phyloP scores from a whole-genome alignment of 2,113 vertebrate species.

The Rhynchopsitta pachyrhyncha region DNA sequence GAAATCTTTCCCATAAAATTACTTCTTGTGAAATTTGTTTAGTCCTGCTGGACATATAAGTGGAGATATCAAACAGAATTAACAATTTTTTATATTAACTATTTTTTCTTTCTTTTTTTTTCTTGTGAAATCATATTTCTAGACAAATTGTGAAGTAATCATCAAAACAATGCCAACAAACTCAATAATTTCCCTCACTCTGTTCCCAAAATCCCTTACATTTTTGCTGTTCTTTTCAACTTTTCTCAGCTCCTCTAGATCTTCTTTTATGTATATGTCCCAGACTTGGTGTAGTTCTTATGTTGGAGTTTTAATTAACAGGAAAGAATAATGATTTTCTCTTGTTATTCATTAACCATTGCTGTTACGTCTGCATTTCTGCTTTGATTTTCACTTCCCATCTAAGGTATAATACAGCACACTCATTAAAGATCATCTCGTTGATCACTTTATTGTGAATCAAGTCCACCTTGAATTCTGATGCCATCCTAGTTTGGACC shows the following conservation, averaged over 20 bases:
- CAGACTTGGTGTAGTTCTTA: neutral
- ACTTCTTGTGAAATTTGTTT: neutral
- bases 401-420: neutral
- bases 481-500: neutral
- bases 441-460: neutral
- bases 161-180: neutral
- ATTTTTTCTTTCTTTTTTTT: neutral
- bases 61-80: neutral
- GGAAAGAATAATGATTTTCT: neutral
- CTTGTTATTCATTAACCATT: neutral
- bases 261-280: neutral
- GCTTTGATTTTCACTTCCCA: neutral
- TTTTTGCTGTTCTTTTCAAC: neutral
- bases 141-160: neutral
- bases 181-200: neutral
- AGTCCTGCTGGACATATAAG: neutral
- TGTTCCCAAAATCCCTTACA: neutral
- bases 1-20: neutral
- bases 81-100: neutral
- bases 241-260: neutral
- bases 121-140: neutral
- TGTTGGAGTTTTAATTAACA: neutral
- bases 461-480: neutral
- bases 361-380: fast-evolving
- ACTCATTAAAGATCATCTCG: neutral